These are phyloP conservation scores for Pogoniulus pusillus DNA, from an alignment of 2,797 vertebrate genomes.

Conservation along the genomic window DNA sequence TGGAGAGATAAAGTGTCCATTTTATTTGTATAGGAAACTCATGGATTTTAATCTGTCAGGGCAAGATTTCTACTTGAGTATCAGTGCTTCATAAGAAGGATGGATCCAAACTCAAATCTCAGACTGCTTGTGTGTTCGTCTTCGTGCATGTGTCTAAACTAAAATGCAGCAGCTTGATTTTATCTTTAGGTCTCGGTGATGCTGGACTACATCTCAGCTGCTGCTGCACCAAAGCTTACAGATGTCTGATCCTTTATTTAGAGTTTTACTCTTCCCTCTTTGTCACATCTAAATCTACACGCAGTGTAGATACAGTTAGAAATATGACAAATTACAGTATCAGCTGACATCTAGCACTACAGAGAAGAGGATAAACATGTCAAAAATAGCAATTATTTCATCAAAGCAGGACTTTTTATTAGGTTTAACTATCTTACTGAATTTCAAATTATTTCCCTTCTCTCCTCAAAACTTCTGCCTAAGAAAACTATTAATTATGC, in stretches of 20 bases:
- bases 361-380: background rate
- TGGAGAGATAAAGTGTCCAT: background rate
- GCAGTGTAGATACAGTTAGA: background rate
- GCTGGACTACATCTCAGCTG: background rate
- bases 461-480: background rate
- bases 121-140: background rate
- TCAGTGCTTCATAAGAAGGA: background rate
- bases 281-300: background rate
- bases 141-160: background rate
- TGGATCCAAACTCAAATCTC: background rate
- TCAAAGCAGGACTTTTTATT: background rate
- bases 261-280: background rate
- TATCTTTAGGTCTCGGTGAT: background rate
- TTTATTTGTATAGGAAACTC: background rate
- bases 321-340: background rate
- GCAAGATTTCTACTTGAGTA: background rate
- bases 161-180: background rate
- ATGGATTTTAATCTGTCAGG: background rate
- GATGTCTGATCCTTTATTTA: background rate
- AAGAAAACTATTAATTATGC: conserved; percentile 1
- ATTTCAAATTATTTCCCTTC: background rate
- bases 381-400: background rate
- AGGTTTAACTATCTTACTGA: background rate
- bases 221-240: background rate
- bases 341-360: background rate